Evolutionary conservation across 2,888 invertebrate genomes (phyloP), one percentile per base, ranked within the genome.

Genomic region (Urechis unicinctus): DNA sequence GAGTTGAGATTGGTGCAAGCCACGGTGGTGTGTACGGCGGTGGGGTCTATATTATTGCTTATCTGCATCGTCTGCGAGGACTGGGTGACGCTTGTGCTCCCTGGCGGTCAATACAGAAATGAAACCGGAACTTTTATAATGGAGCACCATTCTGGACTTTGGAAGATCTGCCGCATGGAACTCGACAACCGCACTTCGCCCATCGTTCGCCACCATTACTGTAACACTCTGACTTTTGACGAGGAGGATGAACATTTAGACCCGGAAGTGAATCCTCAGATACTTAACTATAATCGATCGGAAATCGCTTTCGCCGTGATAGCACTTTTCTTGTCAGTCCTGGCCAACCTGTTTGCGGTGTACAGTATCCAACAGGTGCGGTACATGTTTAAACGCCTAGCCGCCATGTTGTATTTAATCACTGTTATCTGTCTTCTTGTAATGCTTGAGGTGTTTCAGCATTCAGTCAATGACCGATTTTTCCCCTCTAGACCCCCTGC

Each of bases 371-470:
- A 83, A 63, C 88, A 91, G 72, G 88, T 89, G 2, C 83, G 91
- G 3, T 91, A 91, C 75, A 91, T 89, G 86, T 90, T 89, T 80
- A 91, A 91, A 74, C 82, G 91, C 41, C 82, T 91, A 26, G 89
- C 91, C 2, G 89, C 88, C 0, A 87, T 88, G 24, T 86, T 91
- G 59, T 88, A 90, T 72, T 85, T 91, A 68, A 87, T 91, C 57
- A 85, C 88, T 72, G 91, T 87, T 53, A 85, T 87, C 2, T 88
- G 88, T 60, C 84, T 86, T 17, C 82, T 91, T 65, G 89, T 90
- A 1, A 88, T 90, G 36, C 85, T 89, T 46, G 89, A 91, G 80
- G 89, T 91, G 0, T 82, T 88, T 60, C 83, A 86, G 66, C 85
- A 87, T 2, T 83, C 87, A 0, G 84, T 88, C 49, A 86, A 88